Evolutionary conservation across 2,888 invertebrate genomes (phyloP).

Genomic region (Lacanobia oleracea): DNA sequence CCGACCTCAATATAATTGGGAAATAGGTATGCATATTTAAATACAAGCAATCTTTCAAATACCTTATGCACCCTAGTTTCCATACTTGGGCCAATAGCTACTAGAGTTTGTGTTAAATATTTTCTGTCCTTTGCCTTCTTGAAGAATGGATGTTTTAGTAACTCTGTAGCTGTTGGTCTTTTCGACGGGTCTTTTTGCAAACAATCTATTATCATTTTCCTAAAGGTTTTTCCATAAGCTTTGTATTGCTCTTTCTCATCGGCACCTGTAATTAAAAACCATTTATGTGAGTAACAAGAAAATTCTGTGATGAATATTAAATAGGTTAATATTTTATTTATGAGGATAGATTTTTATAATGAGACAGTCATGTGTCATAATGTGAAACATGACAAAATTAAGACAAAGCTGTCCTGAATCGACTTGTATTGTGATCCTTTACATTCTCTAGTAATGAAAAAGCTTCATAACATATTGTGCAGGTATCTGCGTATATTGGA

Average conservation of each 20-base stretch:
- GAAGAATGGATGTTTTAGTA: constrained; percentile 99
- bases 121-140: constrained; percentile 99
- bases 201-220: constrained; percentile 99
- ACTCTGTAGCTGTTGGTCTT: constrained; percentile 98
- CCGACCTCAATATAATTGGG: too few relatives aligned
- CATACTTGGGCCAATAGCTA: constrained; percentile 96
- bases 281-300: constrained; percentile 13
- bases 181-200: constrained; percentile 98
- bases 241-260: constrained; percentile 99
- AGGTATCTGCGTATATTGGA: too few relatives aligned
- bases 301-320: neutral
- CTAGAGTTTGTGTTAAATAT: constrained; percentile 95
- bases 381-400: neutral
- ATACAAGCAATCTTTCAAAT: constrained; percentile 41
- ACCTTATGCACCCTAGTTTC: constrained; percentile 98
- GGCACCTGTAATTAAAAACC: constrained; percentile 88
- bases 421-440: too few relatives aligned
- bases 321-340: constrained; percentile 1
- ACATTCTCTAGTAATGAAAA: too few relatives aligned
- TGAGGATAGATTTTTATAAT: neutral
- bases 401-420: too few relatives aligned
- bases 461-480: too few relatives aligned
- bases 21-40: neutral
- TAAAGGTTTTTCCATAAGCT: constrained; percentile 98
- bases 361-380: neutral